These are phyloP conservation scores for Zhuqinia jingwanae DNA, from an alignment of 2,888 invertebrate genomes.

Conservation along the genomic window DNA sequence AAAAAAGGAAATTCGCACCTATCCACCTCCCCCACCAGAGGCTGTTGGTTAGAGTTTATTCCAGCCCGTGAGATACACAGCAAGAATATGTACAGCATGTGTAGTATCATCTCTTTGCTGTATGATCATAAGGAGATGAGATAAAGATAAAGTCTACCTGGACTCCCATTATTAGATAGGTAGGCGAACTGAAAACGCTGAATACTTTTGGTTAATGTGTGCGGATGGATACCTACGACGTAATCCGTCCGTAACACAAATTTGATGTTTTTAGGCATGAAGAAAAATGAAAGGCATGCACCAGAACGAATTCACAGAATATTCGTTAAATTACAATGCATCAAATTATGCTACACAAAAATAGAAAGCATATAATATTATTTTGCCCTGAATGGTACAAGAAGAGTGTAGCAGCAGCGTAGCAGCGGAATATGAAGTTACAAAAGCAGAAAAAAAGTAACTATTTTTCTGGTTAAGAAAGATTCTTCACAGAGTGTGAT, in stretches of 20 bases:
- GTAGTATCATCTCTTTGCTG: background rate
- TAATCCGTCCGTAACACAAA: background rate
- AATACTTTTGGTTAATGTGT: too few species aligned
- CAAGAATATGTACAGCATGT: background rate
- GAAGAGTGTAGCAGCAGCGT: background rate
- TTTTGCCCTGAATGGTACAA: too few species aligned
- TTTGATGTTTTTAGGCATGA: conserved; percentile 13
- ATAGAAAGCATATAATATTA: background rate
- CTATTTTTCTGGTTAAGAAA: background rate
- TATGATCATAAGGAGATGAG: too few species aligned
- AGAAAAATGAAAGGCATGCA: conserved; percentile 17
- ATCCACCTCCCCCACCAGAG: conserved; percentile 63
- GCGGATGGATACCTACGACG: too few species aligned
- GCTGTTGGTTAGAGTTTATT: conserved; percentile 55
- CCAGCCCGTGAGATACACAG: conserved; percentile 26
- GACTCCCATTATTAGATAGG: too few species aligned
- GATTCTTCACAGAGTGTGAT: too few species aligned
- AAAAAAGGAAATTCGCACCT: conserved; percentile 53
- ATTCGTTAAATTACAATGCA: conserved; percentile 24
- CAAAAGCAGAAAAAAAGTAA: background rate
- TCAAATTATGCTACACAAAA: background rate
- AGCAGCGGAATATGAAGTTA: too few species aligned
- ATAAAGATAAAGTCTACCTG: too few species aligned
- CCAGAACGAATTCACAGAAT: conserved; percentile 24
- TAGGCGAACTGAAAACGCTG: too few species aligned